These are phyloP conservation scores for Pseudochirops cupreus DNA, from an alignment of 2,797 vertebrate species.

Conservation along the genomic window DNA sequence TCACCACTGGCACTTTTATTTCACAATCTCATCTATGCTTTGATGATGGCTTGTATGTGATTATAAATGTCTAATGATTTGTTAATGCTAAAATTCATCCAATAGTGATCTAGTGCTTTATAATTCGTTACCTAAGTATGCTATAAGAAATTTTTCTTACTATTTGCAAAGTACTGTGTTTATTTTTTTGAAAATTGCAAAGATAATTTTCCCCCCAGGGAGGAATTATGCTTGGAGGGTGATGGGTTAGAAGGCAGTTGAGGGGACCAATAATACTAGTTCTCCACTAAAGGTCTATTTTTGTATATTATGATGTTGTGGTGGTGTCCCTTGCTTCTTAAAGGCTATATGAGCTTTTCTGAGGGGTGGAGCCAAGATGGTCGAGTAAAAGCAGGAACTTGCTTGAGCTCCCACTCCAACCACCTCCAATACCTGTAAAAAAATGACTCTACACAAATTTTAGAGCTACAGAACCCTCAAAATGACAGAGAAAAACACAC, in stretches of 20 bases:
- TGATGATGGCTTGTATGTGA: not conserved
- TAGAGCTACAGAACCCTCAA: too few relatives aligned
- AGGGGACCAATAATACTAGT: not conserved
- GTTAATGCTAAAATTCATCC: not conserved
- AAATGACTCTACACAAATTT: too few relatives aligned
- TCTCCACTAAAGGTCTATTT: not conserved
- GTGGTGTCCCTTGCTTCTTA: not conserved
- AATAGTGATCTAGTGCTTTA: not conserved
- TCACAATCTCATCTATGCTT: not conserved
- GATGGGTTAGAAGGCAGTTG: not conserved
- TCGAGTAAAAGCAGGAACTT: too few relatives aligned
- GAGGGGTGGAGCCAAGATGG: too few relatives aligned
- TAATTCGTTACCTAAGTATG: not conserved
- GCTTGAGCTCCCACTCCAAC: too few relatives aligned
- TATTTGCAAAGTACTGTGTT: not conserved
- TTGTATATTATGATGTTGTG: not conserved
- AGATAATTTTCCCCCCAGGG: not conserved
- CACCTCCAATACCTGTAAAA: too few relatives aligned
- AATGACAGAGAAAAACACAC: too few relatives aligned
- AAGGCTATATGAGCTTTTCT: not conserved
- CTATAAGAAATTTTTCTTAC: not conserved
- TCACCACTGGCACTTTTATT: not conserved
- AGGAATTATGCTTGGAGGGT: not conserved
- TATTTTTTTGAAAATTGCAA: not conserved
- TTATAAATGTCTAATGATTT: not conserved